Evolutionary conservation across 2,113 vertebrate genomes (phyloP).

Genomic region (Anhinga rufa): DNA sequence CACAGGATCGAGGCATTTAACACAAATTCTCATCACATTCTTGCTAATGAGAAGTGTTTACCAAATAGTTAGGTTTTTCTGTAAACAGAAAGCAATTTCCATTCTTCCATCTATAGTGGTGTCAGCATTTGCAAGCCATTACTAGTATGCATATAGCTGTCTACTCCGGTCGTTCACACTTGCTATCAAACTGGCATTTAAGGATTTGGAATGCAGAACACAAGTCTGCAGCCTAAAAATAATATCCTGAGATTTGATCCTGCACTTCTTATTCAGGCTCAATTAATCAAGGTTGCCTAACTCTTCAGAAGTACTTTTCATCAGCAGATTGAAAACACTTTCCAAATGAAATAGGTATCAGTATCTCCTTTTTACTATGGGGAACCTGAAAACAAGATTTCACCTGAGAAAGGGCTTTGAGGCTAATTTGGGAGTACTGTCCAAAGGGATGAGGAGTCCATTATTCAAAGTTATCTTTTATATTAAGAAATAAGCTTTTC

Average conservation of each 20-base stretch:
- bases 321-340: constrained; percentile 8
- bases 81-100: constrained; percentile 35
- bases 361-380: neutral
- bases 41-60: neutral
- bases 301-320: constrained; percentile 39
- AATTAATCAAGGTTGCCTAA: constrained; percentile 48
- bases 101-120: neutral
- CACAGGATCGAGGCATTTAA: neutral
- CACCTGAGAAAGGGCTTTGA: neutral
- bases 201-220: constrained; percentile 27
- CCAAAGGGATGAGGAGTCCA: neutral
- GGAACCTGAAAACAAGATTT: constrained; percentile 5
- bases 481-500: constrained; percentile 17
- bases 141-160: neutral
- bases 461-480: constrained; percentile 40
- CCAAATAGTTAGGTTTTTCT: neutral
- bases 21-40: neutral
- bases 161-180: neutral
- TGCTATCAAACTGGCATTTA: neutral
- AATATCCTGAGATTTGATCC: constrained; percentile 34
- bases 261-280: constrained; percentile 30
- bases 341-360: neutral
- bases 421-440: constrained; percentile 31
- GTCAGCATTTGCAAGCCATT: neutral
- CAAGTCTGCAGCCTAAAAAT: constrained; percentile 38